phyloP scores from a whole-genome alignment of 2,888 invertebrate genomes.

The Acanthoscelides obtectus region DNA sequence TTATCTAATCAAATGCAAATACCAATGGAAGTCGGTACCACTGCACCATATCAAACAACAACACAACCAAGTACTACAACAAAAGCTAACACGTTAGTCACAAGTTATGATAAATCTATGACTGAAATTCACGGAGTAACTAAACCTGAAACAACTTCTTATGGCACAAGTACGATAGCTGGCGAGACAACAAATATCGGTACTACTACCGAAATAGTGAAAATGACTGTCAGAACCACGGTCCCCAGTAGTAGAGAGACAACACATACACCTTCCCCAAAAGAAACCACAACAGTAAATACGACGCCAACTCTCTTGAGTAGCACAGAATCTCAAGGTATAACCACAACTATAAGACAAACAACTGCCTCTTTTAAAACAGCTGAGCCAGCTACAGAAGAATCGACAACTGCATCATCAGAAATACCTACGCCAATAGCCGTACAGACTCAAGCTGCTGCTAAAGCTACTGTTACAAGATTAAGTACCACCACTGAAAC shows the following conservation, averaged over 20 bases:
- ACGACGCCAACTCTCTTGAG: too few species aligned
- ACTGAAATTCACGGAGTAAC: neutral
- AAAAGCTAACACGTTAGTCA: neutral
- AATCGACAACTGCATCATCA: neutral
- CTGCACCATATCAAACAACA: neutral
- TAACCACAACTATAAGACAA: neutral
- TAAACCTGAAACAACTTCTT: neutral
- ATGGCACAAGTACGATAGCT: neutral
- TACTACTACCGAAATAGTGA: neutral
- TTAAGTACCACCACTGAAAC: neutral
- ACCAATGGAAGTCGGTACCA: neutral
- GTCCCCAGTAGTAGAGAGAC: neutral
- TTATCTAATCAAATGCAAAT: neutral
- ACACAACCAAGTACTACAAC: neutral
- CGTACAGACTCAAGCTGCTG: neutral
- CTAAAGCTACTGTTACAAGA: slow-evolving; percentile 2
- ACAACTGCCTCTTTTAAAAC: neutral
- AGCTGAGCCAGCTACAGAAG: neutral
- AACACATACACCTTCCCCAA: neutral
- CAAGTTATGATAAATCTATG: neutral
- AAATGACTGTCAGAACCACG: neutral
- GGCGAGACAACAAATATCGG: neutral
- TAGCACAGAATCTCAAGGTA: neutral
- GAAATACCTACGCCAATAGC: neutral
- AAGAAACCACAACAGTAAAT: neutral